Base-by-base conservation (phyloP, 2,113 vertebrate species). In the Catharus minimus region DNA sequence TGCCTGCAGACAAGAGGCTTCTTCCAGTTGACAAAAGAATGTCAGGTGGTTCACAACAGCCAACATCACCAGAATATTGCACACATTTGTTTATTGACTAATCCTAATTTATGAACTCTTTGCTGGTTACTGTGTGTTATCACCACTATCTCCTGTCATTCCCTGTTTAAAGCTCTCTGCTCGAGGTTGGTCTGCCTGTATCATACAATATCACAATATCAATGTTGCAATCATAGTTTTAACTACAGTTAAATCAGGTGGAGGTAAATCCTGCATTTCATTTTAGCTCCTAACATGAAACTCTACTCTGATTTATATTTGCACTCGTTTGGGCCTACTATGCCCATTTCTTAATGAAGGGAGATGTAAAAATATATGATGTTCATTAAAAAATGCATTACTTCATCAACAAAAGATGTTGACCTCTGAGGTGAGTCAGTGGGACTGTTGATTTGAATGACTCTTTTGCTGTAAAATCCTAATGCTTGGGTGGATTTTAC, bases 31-130 rank as follows among this genome's bases (percentile, higher is more conserved):
- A 21, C 22, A 5, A 68, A 68, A 65, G 13, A 71, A 50, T 5
- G 28, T 49, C 5, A 50, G 15, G 10, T 0, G 0, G 11, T 82
- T 66, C 0, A 0, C 22, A 74, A 38, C 38, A 38, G 15, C 16
- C 55, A 33, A n/a, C 10, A 46, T 38, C 28, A 76, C 13, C 20
- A 62, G 43, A 77, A 64, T 13, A 20, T 23, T 62, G 23, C 22
- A 26, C 3, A 2, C 7, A 6, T 11, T 61, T 27, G 3, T 41
- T 87, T 84, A 33, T 36, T 67, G 39, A 46, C 26, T 84, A 43
- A 77, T 78, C 20, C 22, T 55, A 38, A 66, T 74, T 66, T 66
- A 58, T 39, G 10, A 55, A 66, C 10, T 44, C 32, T 88, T 19
- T 71, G 13, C 26, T 66, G 26, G 16, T 67, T 39, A 36, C 15